These are phyloP conservation scores for Eupsittula cactorum DNA, from an alignment of 2,113 vertebrate genomes.

Conservation along the genomic window DNA sequence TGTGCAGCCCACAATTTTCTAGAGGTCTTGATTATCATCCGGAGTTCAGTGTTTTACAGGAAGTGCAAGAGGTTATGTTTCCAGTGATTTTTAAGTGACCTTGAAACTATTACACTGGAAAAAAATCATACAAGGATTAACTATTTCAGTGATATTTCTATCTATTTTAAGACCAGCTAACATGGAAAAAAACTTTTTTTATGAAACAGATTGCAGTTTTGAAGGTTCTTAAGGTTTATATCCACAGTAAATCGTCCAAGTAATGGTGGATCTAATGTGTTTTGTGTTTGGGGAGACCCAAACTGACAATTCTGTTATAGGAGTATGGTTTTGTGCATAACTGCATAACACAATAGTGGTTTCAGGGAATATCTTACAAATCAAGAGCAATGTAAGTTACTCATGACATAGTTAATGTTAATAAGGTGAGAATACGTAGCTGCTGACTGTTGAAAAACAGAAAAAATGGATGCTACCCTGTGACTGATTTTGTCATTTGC, in stretches of 20 bases:
- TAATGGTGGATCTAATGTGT: background rate
- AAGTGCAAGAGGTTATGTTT: slow-evolving; percentile 62
- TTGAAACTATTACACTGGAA: slow-evolving; percentile 45
- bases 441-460: background rate
- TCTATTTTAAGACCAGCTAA: background rate
- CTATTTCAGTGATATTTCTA: slow-evolving; percentile 61
- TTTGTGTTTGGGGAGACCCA: background rate
- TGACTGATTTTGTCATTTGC: background rate
- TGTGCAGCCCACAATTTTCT: slow-evolving; percentile 47
- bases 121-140: slow-evolving; percentile 51
- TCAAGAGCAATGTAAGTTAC: background rate
- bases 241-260: background rate
- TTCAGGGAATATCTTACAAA: background rate
- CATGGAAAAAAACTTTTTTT: background rate
- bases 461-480: background rate
- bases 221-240: background rate
- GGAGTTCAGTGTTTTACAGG: slow-evolving; percentile 58
- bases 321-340: background rate
- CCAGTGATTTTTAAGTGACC: slow-evolving; percentile 70
- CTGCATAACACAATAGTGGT: background rate
- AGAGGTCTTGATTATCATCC: slow-evolving; percentile 59
- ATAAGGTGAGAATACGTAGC: background rate
- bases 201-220: background rate
- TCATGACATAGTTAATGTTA: background rate
- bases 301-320: background rate